Base-by-base conservation (phyloP, 2,888 invertebrate species). In the Theodoxus fluviatilis region DNA sequence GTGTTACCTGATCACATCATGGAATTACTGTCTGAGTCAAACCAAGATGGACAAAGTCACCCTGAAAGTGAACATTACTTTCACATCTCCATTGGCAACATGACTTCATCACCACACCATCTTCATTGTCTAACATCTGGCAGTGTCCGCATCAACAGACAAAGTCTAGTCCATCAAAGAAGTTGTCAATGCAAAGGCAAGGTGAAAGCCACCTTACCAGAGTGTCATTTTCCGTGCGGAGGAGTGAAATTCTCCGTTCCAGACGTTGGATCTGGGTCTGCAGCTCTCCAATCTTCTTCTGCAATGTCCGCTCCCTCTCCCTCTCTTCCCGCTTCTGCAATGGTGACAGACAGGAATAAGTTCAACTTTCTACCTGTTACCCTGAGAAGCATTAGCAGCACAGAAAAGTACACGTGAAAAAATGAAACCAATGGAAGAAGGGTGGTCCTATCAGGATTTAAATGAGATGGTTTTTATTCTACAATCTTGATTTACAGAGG, bases 191-290 rank as follows among this genome's bases (percentile, higher is more conserved):
- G n/a, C n/a, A n/a, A n/a, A n/a, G n/a, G n/a, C n/a, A n/a, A n/a
- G n/a, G n/a, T n/a, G n/a, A n/a, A n/a, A n/a, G 38, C 6, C 22
- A 3, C 79, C 84, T 80, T 73, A 86, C 86, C 77, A 86, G 77
- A 12, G 80, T 74, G n/a, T 85, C 84, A 75, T 86, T 86, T 74
- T 86, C 86, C 6, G 81, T 79, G 70, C 82, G 80, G 64, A 86
- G 76, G 7, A 83, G 71, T 22, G 80, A 77, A 61, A 85, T 79
- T 52, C 83, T 79, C 28, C 84, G 78, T 71, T 86, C 85, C 35
- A 86, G 79, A 28, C 82, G 73, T 69, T 80, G 80, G 3, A 83
- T 79, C 75, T 85, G 85, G 7, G 81, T 77, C 40, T 79, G 82
- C n/a, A 86, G 77, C 40, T 86, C 86, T 12, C 78, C 76, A 4